Evolutionary conservation across 2,797 vertebrate genomes (phyloP).

Genomic region (Centroberyx gerrardi): DNA sequence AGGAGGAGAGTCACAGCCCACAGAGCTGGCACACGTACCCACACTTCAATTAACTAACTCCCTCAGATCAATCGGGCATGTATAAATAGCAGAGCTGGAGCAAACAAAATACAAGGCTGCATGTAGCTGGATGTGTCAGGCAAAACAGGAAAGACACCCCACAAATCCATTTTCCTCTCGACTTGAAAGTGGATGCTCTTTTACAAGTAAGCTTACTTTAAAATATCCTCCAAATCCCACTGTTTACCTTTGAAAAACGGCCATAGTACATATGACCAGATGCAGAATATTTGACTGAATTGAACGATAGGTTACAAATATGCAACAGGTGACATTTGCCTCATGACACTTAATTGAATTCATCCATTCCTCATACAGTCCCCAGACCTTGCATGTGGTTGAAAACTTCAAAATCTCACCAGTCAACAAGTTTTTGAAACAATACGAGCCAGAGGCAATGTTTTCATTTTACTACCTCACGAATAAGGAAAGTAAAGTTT

Average conservation of each 20-base stretch:
- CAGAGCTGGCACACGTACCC: constrained; percentile 4
- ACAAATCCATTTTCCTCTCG: not conserved
- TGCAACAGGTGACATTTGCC: too few relatives aligned
- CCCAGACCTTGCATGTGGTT: too few relatives aligned
- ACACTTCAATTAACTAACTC: constrained; percentile 12
- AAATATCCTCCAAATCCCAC: not conserved
- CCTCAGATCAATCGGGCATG: constrained; percentile 14
- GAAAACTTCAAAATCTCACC: not conserved
- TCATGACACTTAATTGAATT: too few relatives aligned
- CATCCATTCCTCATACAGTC: too few relatives aligned
- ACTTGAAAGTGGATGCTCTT: constrained; percentile 27
- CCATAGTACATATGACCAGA: not conserved
- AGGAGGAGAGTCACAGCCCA: constrained; percentile 4
- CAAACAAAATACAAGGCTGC: constrained; percentile 5
- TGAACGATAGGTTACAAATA: not conserved
- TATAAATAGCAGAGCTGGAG: not conserved
- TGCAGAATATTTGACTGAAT: not conserved
- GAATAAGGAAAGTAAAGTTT: not conserved
- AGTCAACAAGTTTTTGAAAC: not conserved
- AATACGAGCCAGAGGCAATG: not conserved
- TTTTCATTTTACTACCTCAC: not conserved
- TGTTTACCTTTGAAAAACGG: not conserved
- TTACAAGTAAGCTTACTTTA: not conserved
- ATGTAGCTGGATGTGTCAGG: not conserved
- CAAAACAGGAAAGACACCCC: not conserved